Percentiles rank a stretch among this genome's conserved stretches.
phyloP scores from a whole-genome alignment of 2,797 vertebrate species.

The Aerospiza tachiro region DNA sequence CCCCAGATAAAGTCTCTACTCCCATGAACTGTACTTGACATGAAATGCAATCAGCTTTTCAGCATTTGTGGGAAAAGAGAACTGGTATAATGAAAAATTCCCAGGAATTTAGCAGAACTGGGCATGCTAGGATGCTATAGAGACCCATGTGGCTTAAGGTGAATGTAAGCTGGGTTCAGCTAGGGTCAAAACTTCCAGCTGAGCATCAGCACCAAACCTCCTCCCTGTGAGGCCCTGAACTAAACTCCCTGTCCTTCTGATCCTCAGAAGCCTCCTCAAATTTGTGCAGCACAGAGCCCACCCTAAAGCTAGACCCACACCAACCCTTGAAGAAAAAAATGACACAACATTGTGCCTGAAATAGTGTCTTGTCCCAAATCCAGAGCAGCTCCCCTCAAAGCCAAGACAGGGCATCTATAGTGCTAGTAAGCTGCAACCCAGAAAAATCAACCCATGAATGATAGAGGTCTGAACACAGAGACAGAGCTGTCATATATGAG shows the following conservation, averaged over 20 bases:
- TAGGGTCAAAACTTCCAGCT: neutral
- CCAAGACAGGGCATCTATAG: neutral
- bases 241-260: neutral
- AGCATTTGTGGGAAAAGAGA: neutral
- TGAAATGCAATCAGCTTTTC: neutral
- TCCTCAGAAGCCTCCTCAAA: neutral
- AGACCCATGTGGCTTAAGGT: rapidly evolving
- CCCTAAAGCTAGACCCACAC: neutral
- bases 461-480: neutral
- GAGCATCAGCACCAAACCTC: neutral
- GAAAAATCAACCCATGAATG: neutral
- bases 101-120: neutral
- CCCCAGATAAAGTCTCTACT: neutral
- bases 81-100: neutral
- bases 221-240: neutral
- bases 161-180: neutral
- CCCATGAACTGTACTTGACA: neutral
- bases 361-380: neutral
- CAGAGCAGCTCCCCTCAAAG: neutral
- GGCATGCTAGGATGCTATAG: neutral
- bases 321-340: neutral
- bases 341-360: neutral
- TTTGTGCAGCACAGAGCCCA: neutral
- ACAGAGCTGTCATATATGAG: neutral
- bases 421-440: neutral